These are phyloP conservation scores for Nemurella pictetii DNA, from an alignment of 2,888 invertebrate genomes.

Conservation along the genomic window DNA sequence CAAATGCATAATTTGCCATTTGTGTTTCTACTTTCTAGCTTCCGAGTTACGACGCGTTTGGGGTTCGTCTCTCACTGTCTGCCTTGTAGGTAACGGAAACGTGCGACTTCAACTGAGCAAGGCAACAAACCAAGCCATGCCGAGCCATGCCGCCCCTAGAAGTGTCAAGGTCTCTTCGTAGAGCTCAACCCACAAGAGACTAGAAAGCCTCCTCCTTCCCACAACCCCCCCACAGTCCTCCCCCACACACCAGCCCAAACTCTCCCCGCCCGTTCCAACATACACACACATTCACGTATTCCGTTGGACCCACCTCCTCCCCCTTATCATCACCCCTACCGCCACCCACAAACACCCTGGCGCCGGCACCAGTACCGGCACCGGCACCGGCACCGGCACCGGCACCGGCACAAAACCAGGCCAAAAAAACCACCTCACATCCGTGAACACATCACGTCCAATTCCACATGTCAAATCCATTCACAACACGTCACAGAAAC, in stretches of 20 bases:
- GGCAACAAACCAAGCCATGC: not conserved
- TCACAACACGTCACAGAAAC: not conserved
- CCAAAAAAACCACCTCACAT: not conserved
- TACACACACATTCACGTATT: not conserved
- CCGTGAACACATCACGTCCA: not conserved
- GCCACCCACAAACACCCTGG: not conserved
- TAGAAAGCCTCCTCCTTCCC: not conserved
- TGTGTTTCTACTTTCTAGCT: not conserved
- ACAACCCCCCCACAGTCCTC: not conserved
- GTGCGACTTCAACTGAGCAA: not conserved
- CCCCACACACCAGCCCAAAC: not conserved
- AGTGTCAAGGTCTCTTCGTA: constrained; percentile 8
- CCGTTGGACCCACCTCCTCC: not conserved
- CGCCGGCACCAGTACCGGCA: too few relatives aligned
- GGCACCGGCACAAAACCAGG: too few relatives aligned
- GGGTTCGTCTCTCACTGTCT: not conserved
- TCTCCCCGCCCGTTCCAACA: too few relatives aligned
- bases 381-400: not conserved
- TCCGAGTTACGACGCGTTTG: not conserved
- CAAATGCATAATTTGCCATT: not conserved
- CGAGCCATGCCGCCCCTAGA: not conserved
- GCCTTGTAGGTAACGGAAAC: not conserved
- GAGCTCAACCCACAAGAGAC: not conserved
- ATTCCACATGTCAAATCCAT: constrained; percentile 17
- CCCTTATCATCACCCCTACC: not conserved